These are phyloP conservation scores for Caranx ignobilis DNA, from an alignment of 2,113 vertebrate genomes.

Conservation along the genomic window DNA sequence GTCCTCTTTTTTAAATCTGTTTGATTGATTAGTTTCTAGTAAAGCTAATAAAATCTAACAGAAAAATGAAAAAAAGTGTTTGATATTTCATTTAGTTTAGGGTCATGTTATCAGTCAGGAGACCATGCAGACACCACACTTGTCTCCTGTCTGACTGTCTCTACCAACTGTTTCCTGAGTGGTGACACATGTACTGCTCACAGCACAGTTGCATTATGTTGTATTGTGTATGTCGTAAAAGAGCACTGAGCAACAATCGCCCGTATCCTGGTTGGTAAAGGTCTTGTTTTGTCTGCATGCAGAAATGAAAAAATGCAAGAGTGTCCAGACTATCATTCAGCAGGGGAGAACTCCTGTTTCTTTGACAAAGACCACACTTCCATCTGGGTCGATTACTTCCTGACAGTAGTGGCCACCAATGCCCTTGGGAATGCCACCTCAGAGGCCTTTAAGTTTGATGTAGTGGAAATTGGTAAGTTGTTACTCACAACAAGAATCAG, in stretches of 20 bases:
- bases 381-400: slow-evolving; percentile 88
- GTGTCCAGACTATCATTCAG: slow-evolving; percentile 91
- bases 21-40: no score
- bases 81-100: neutral
- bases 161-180: neutral
- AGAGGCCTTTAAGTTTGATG: slow-evolving; percentile 84
- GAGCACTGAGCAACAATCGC: neutral
- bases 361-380: slow-evolving; percentile 89
- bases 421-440: slow-evolving; percentile 86
- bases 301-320: slow-evolving; percentile 78
- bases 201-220: neutral
- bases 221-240: neutral
- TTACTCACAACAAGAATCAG: neutral
- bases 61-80: neutral
- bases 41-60: no score
- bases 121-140: neutral
- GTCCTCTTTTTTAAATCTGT: no score
- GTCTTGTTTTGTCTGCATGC: slow-evolving; percentile 40
- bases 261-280: slow-evolving; percentile 12
- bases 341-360: slow-evolving; percentile 91
- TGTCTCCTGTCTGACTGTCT: no score
- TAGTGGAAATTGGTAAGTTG: slow-evolving; percentile 89
- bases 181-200: slow-evolving; percentile 1
- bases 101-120: neutral
- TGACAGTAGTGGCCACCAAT: slow-evolving; percentile 89